Evolutionary conservation across 2,888 invertebrate genomes (phyloP).

Genomic region (Cataglyphis albicans): DNA sequence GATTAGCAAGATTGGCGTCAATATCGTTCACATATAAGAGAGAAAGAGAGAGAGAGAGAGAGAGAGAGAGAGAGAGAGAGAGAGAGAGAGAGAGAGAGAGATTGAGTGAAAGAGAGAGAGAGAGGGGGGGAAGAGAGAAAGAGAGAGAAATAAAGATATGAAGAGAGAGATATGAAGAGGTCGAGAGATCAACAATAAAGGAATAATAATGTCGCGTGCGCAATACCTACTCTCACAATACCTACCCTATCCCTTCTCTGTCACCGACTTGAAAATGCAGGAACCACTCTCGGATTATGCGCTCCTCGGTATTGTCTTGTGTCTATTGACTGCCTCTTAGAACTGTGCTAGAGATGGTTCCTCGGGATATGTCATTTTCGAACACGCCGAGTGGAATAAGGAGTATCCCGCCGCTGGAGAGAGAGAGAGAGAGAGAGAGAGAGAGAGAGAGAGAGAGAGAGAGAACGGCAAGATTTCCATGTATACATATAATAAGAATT

Average conservation of each 20-base stretch:
- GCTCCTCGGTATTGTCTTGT: constrained; percentile 46
- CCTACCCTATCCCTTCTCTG: neutral
- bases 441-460: neutral
- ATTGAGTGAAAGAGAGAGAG: neutral
- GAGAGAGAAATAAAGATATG: neutral
- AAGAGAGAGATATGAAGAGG: neutral
- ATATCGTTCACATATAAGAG: constrained; percentile 35
- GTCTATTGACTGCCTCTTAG: constrained; percentile 41
- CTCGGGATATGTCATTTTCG: constrained; percentile 42
- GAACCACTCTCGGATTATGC: constrained; percentile 41
- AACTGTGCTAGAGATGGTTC: constrained; percentile 10
- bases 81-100: too few relatives aligned
- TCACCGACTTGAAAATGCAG: constrained; percentile 35
- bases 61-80: neutral
- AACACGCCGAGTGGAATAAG: constrained; percentile 46
- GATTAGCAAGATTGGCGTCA: constrained; percentile 52
- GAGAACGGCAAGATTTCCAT: neutral
- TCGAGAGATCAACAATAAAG: constrained; percentile 35
- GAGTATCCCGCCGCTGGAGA: neutral
- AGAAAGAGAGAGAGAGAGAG: neutral
- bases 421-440: too few relatives aligned
- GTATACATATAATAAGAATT: constrained; percentile 17
- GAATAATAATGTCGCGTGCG: constrained; percentile 43
- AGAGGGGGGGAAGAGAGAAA: neutral
- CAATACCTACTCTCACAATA: constrained; percentile 2